Evolutionary conservation across 2,797 vertebrate species (phyloP).

Genomic region (Sebastes wilsoni): DNA sequence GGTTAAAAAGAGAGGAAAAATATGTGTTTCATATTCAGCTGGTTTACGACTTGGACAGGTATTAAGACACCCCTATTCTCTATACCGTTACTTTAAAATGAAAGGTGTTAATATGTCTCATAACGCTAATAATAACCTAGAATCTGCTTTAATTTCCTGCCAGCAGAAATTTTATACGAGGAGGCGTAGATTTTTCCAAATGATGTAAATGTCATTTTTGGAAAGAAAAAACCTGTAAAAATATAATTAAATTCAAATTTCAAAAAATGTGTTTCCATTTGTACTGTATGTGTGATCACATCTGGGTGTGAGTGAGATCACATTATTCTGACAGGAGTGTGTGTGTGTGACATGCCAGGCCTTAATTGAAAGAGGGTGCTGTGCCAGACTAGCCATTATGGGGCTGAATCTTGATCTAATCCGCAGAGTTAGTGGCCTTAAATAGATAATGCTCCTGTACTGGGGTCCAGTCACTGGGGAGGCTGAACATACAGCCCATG

Average conservation of each 20-base stretch:
- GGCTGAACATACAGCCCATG: slow-evolving; percentile 49
- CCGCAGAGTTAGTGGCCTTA: slow-evolving; percentile 72
- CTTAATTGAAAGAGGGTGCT: slow-evolving; percentile 64
- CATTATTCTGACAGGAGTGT: slow-evolving; percentile 35
- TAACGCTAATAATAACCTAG: slow-evolving; percentile 1
- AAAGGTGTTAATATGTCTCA: slow-evolving; percentile 24
- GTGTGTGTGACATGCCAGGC: slow-evolving; percentile 30
- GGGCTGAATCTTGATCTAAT: slow-evolving; percentile 69
- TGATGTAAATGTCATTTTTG: slow-evolving; percentile 36
- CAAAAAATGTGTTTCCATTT: slow-evolving; percentile 1
- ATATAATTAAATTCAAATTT: slow-evolving; percentile 7
- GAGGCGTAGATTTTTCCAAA: slow-evolving; percentile 36
- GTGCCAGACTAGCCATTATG: slow-evolving; percentile 76
- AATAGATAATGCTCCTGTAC: slow-evolving; percentile 70
- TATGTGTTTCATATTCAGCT: neutral
- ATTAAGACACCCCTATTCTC: neutral
- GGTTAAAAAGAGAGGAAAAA: neutral
- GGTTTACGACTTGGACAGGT: neutral
- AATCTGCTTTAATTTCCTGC: slow-evolving; percentile 19
- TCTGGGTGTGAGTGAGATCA: slow-evolving; percentile 53
- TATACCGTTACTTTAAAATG: neutral
- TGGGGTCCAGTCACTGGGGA: slow-evolving; percentile 55
- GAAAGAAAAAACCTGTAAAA: slow-evolving; percentile 37
- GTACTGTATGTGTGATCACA: slow-evolving; percentile 11
- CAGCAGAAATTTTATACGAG: slow-evolving; percentile 3